Evolutionary conservation across 2,888 invertebrate genomes (phyloP).

Genomic region (Tuta absoluta): DNA sequence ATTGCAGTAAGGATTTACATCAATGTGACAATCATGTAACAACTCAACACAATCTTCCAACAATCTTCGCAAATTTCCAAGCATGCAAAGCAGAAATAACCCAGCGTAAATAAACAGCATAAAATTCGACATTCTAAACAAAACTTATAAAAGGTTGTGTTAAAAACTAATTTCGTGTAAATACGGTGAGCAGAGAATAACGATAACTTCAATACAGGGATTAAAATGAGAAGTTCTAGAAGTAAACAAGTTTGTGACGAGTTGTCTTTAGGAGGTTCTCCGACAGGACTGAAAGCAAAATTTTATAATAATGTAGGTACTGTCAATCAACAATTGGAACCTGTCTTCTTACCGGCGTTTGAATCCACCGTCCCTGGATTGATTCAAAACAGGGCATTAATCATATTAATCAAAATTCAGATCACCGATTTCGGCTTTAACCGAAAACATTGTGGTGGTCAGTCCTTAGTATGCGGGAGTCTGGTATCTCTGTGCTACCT

Average conservation of each 20-base stretch:
- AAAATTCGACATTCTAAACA: neutral
- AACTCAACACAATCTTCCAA: neutral
- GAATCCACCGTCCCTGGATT: too few species aligned
- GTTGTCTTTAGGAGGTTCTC: constrained; percentile 13
- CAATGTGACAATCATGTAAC: too few species aligned
- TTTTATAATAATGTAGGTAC: neutral
- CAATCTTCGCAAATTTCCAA: neutral
- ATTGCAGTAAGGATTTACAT: too few species aligned
- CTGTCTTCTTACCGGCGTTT: too few species aligned
- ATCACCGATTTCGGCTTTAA: too few species aligned
- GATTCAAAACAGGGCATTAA: too few species aligned
- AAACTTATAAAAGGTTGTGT: neutral
- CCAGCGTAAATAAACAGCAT: constrained; percentile 2
- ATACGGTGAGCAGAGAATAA: constrained; percentile 24
- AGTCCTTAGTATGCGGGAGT: too few species aligned
- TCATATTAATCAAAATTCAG: too few species aligned
- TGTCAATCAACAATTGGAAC: too few species aligned
- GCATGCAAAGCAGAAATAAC: neutral
- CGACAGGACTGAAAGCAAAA: neutral
- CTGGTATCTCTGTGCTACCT: too few species aligned
- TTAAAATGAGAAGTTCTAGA: constrained; percentile 25
- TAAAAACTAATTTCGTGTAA: constrained; percentile 18
- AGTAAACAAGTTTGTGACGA: constrained; percentile 25
- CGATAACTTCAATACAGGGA: constrained; percentile 21
- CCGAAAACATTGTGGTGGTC: too few species aligned